Base-by-base conservation (phyloP, 2,797 vertebrate genomes). In the Melanotaenia pygmaea region DNA sequence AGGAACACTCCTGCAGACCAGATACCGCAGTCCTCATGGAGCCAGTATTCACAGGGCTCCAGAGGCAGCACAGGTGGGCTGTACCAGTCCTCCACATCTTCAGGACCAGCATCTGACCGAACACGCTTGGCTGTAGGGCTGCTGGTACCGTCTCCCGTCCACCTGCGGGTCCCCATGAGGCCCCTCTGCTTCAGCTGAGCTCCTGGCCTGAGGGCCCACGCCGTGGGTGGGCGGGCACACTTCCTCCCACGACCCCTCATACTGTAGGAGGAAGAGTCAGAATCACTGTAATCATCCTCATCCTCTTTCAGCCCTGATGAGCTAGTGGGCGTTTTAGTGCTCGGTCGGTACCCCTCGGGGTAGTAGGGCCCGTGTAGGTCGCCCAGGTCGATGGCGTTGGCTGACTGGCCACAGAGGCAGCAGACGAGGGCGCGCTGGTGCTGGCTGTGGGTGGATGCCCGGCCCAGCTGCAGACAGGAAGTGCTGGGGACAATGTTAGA, bases 331-430 rank as follows among this genome's bases (percentile, higher is more conserved):
- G 67, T 72, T 85, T 93, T 94, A 58, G 79, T 45, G n/a, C 65
- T 76, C 0, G 83, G 82, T 74, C 68, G 89, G 82, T 91, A 90
- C 1, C 92, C 93, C 20, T 95, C 91, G 0, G 94, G 91, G 78
- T 94, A 95, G 65, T 95, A 96, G 0, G 95, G 95, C 1, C 95
- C 95, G 9, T 95, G 93, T 63, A 96, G 93, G 84, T 96, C 95
- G 5, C 95, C 95, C 72, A 95, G 40, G 83, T 95, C 94, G 72
- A 93, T 88, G 24, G 93, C 74, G 13, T 96, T 96, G 68, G 95
- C 92, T 0, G 94, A 84, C 22, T 67, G 79, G 0, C 94, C 90
- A 1, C 95, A 96, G 24, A 96, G 87, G 86, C 93, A 95, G 84
- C 95, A 96, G 70, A 94, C 86, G 0, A 95, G 85, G 4, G 88